Evolutionary conservation across 2,888 invertebrate genomes (phyloP).

Genomic region (Apoda limacodes): DNA sequence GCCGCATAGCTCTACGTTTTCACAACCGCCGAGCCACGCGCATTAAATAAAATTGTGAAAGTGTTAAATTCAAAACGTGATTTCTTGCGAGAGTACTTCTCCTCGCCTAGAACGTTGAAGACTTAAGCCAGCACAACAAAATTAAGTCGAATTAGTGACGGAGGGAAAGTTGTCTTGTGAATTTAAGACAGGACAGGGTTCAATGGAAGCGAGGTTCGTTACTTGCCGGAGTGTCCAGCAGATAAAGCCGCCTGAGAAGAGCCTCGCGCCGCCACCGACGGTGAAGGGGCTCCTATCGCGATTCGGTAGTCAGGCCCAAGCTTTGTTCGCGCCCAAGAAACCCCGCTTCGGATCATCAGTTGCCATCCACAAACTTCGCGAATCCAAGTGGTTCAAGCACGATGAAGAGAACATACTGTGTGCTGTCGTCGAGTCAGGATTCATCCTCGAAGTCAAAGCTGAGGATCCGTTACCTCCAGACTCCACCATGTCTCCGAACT

Average conservation of each 20-base stretch:
- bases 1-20: conserved; percentile 41
- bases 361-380: conserved; percentile 77
- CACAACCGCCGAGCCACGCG: conserved; percentile 44
- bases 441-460: conserved; percentile 75
- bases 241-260: conserved; percentile 68
- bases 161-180: conserved; percentile 45
- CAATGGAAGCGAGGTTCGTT: conserved; percentile 71
- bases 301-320: conserved; percentile 67
- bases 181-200: conserved; percentile 51
- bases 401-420: conserved; percentile 78
- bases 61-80: conserved; percentile 51
- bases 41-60: conserved; percentile 62
- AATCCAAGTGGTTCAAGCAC: conserved; percentile 81
- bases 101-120: conserved; percentile 28
- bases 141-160: conserved; percentile 32
- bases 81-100: conserved; percentile 57
- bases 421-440: conserved; percentile 79
- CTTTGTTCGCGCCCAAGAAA: conserved; percentile 63
- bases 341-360: conserved; percentile 73
- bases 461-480: conserved; percentile 59
- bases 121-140: conserved; percentile 16
- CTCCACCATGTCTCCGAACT: conserved; percentile 58
- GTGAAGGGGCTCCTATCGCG: conserved; percentile 65
- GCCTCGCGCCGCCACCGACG: conserved; percentile 58
- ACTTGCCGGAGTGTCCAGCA: conserved; percentile 67